These are phyloP conservation scores for Athetis lepigone DNA, from an alignment of 2,888 invertebrate species.

Conservation along the genomic window DNA sequence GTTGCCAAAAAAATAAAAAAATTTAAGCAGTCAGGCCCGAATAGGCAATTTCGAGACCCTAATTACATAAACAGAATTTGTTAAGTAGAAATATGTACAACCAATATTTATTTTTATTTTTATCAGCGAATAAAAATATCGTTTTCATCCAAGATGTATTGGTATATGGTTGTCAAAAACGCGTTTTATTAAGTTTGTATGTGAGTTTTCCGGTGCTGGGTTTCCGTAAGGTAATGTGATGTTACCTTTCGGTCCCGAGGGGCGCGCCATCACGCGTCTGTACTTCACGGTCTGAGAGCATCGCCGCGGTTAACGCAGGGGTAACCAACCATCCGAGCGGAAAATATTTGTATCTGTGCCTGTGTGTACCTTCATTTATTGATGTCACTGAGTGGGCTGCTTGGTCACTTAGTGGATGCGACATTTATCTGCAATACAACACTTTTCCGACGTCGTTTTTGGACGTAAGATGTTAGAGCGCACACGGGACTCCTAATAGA, in stretches of 20 bases:
- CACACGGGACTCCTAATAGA: neutral
- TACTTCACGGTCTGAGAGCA: slow-evolving; percentile 56
- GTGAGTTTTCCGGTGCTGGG: slow-evolving; percentile 51
- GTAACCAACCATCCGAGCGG: slow-evolving; percentile 52
- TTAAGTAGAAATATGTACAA: neutral
- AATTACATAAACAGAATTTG: neutral
- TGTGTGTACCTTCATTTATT: slow-evolving; percentile 30
- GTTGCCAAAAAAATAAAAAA: slow-evolving; percentile 14
- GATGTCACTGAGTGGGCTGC: slow-evolving; percentile 34
- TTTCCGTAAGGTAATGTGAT: slow-evolving; percentile 61
- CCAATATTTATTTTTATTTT: neutral
- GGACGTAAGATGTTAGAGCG: neutral
- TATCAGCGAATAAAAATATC: neutral
- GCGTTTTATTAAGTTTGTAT: slow-evolving; percentile 55
- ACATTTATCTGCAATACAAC: slow-evolving; percentile 11
- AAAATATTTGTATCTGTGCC: slow-evolving; percentile 48
- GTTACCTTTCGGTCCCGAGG: slow-evolving; percentile 60
- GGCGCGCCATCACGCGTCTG: slow-evolving; percentile 52
- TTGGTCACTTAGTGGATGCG: slow-evolving; percentile 16
- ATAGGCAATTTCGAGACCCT: neutral
- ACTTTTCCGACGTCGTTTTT: neutral
- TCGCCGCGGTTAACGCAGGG: slow-evolving; percentile 54
- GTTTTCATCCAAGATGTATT: neutral
- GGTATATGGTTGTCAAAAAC: slow-evolving; percentile 29
- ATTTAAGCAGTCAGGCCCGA: neutral